These are phyloP conservation scores for Cotesia glomerata DNA, from an alignment of 1,140 invertebrate genomes.

Conservation along the genomic window DNA sequence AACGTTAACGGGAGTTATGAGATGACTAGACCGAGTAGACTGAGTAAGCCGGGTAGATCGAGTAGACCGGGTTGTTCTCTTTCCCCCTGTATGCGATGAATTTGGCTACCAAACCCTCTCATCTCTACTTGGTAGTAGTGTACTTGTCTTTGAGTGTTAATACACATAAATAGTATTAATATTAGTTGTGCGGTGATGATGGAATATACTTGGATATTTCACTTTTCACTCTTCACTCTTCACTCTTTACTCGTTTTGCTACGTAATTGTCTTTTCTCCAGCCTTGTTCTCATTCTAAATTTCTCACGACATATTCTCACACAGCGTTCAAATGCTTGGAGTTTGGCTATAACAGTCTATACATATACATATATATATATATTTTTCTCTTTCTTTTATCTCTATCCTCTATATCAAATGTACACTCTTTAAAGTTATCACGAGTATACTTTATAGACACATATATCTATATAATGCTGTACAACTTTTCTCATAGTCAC, in stretches of 20 bases:
- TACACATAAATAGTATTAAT: no score
- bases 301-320: background rate
- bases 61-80: no score
- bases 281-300: background rate
- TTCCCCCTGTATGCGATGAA: background rate
- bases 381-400: background rate
- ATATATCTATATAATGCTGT: background rate
- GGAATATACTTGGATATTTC: background rate
- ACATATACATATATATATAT: background rate
- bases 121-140: no score
- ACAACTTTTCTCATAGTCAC: background rate
- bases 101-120: constrained; percentile 17
- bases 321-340: constrained; percentile 3
- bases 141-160: no score
- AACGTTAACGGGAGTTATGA: constrained; percentile 13
- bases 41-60: no score
- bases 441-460: background rate
- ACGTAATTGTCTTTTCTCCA: constrained; percentile 11
- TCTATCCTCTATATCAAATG: background rate
- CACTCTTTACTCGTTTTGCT: background rate
- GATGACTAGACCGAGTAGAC: background rate
- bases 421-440: background rate
- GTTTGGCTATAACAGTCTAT: background rate
- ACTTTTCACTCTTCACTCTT: no score
- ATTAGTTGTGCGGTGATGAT: no score